Percentiles rank a stretch among this genome's conserved stretches.
phyloP scores from a whole-genome alignment of 1,140 invertebrate species.

The Lerema accius region DNA sequence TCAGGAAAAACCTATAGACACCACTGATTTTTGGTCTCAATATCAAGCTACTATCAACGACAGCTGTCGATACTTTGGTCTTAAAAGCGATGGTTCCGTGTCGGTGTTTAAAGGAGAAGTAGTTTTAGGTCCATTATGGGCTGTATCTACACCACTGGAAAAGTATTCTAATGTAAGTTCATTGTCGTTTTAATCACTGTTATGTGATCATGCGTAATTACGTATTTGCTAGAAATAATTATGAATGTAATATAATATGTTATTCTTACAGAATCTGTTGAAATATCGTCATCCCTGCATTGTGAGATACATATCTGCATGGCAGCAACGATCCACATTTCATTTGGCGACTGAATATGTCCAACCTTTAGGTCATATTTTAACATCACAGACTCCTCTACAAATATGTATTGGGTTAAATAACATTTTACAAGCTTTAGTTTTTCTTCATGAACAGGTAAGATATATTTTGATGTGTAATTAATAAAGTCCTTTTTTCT shows the following conservation, averaged over 20 bases:
- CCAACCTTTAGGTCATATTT: slow-evolving; percentile 86
- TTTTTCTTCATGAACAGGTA: slow-evolving; percentile 90
- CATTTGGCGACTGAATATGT: slow-evolving; percentile 91
- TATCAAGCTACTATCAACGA: slow-evolving; percentile 86
- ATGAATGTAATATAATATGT: too few species aligned
- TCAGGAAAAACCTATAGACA: slow-evolving; percentile 88
- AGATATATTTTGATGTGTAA: too few species aligned
- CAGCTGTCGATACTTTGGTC: slow-evolving; percentile 78
- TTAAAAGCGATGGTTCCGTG: slow-evolving; percentile 85
- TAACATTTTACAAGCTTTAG: slow-evolving; percentile 88
- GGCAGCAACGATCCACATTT: slow-evolving; percentile 88
- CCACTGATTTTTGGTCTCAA: slow-evolving; percentile 90
- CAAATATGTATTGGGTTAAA: slow-evolving; percentile 91
- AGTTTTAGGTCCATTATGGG: slow-evolving; percentile 85
- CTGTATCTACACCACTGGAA: slow-evolving; percentile 86
- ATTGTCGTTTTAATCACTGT: slow-evolving; percentile 5
- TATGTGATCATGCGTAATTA: too few species aligned
- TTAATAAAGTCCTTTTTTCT: too few species aligned
- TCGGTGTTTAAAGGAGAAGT: slow-evolving; percentile 89
- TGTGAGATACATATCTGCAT: slow-evolving; percentile 90
- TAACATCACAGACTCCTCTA: slow-evolving; percentile 85
- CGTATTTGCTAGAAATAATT: too few species aligned
- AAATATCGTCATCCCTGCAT: slow-evolving; percentile 92
- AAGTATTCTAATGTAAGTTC: slow-evolving; percentile 87
- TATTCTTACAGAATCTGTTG: slow-evolving; percentile 90